These are phyloP conservation scores for Megaptera novaeangliae DNA, from an alignment of 2,113 vertebrate genomes.

Conservation along the genomic window DNA sequence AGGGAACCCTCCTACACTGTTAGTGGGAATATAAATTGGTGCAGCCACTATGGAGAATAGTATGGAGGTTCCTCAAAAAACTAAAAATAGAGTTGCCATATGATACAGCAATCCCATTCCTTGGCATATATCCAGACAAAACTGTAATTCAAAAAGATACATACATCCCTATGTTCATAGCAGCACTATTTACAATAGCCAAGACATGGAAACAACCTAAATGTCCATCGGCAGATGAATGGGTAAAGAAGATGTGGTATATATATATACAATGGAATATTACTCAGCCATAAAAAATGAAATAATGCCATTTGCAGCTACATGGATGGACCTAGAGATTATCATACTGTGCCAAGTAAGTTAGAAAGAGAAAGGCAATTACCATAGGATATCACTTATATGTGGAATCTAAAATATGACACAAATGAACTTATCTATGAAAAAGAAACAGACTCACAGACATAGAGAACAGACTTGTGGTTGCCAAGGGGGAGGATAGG, in stretches of 20 bases:
- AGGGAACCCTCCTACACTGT: background rate
- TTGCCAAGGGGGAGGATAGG: background rate
- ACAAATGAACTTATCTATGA: background rate
- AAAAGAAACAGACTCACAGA: background rate
- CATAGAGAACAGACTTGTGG: background rate
- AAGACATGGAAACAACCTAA: background rate
- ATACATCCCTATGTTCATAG: background rate
- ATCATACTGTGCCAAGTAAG: background rate
- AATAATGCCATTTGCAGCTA: background rate
- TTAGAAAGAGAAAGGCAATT: background rate
- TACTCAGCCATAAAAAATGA: background rate
- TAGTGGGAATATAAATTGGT: background rate
- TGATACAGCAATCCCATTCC: background rate
- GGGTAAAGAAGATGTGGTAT: background rate
- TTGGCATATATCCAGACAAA: background rate
- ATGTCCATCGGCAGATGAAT: background rate
- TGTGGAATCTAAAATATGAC: background rate
- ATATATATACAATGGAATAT: background rate
- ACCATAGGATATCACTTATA: background rate
- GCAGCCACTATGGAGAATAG: background rate
- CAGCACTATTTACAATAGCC: background rate
- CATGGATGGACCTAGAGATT: background rate
- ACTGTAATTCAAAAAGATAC: background rate
- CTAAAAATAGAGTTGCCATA: background rate
- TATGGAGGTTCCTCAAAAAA: background rate